Evolutionary conservation across 1,140 invertebrate genomes (phyloP), one percentile per base, ranked within the genome.

Genomic region (Globodera rostochiensis): DNA sequence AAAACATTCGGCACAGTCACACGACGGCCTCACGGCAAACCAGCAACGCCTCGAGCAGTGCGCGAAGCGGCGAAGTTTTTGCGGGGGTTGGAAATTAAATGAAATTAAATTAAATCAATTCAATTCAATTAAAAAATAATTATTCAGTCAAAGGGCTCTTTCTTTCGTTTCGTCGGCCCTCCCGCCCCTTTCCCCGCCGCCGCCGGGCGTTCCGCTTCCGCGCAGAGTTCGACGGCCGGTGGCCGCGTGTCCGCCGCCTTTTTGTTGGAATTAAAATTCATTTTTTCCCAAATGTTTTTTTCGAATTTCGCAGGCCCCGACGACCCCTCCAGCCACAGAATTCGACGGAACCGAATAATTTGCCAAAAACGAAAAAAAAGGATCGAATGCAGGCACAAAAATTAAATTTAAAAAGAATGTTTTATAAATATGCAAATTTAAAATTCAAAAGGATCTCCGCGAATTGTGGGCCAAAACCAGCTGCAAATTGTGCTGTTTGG

Each of bases 381-480:
- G 50, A 78, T 47, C 77, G 77, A 78, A 78, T 78, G 77, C 77
- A 78, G 64, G 77, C 47, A 19, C n/a, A 13, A 21, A 69, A 36
- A 4, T n/a, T n/a, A 36, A 57, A 50, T 9, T 46, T 8, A 36
- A 69, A 77, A 50, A 75, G 13, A 71, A 71, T 71, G 8, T 71
- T 3, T 7, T 15, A 45, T 45, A 71, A 71, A 71, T 71, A 71
- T 19, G 2, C n/a, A 36, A 71, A 71, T 45, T 19, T 13, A 45
- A 15, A 25, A 2, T 69, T 15, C n/a, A 45, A n/a, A 64, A 78
- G 77, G 77, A 78, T 46, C 7, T 78, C 5, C 77, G 77, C 5
- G 25, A 78, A 8, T 36, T 69, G 15, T 78, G 64, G 64, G 70
- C 66, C 25, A 64, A 69, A 45, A 64, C 77, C 13, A 21, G 64